A percentile compares a stretch with the other conserved stretches of the same genome.
Evolutionary conservation across 2,113 vertebrate species (phyloP).

Genomic region (Zapus hudsonius): DNA sequence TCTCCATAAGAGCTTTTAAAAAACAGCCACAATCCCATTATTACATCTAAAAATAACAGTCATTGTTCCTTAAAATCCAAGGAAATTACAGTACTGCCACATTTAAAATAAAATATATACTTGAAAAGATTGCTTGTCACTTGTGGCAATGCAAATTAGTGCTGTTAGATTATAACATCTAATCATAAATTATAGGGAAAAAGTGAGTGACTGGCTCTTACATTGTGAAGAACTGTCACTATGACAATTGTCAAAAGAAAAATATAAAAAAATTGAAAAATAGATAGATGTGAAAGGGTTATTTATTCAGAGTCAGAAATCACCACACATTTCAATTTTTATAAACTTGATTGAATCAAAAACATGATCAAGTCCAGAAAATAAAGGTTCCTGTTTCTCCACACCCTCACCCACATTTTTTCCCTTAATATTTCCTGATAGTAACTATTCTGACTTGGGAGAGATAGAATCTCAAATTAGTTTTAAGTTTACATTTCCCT

Average conservation of each 20-base stretch:
- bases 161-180: background rate
- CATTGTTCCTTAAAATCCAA: background rate
- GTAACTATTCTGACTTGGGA: too few species aligned
- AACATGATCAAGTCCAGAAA: background rate
- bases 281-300: background rate
- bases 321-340: background rate
- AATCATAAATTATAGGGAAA: background rate
- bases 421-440: too few species aligned
- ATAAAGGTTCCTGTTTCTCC: too few species aligned
- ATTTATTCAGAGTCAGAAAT: slow-evolving; percentile 4
- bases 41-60: background rate
- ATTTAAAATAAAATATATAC: slow-evolving; percentile 27
- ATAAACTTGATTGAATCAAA: background rate
- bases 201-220: background rate
- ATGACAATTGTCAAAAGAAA: background rate
- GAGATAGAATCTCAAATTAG: too few species aligned
- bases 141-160: background rate
- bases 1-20: background rate
- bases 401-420: too few species aligned
- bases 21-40: background rate
- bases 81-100: background rate
- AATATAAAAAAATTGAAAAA: background rate
- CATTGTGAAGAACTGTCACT: background rate
- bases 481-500: too few species aligned
- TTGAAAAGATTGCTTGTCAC: background rate